Conservation (phyloP, 2,888 invertebrate species). For the Diabrotica balteata region DNA sequence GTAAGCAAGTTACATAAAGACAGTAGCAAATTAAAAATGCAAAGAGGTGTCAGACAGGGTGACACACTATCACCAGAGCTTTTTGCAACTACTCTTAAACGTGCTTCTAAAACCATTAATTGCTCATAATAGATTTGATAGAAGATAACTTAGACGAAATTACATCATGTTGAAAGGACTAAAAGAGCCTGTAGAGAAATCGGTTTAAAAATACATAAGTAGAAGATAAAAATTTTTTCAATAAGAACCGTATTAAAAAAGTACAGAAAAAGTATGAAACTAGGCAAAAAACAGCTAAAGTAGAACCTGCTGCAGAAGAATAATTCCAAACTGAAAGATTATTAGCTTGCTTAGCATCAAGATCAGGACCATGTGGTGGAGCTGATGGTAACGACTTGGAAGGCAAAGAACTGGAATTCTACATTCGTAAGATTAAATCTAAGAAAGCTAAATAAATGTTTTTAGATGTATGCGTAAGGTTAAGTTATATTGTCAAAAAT, state of each 20-base stretch:
- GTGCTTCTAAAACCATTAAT: no score
- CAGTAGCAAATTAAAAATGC: no score
- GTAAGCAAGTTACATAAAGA: no score
- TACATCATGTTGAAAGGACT: no score
- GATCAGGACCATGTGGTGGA: conserved; percentile 98
- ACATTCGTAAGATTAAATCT: conserved; percentile 95
- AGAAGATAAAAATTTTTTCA: conserved; percentile 92
- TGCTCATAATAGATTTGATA: no score
- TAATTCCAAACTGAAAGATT: conserved; percentile 97
- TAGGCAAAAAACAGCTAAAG: conserved; percentile 91
- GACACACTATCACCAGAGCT: no score
- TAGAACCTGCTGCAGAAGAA: conserved; percentile 92
- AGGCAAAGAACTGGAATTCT: conserved; percentile 99
- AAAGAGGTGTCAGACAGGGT: no score
- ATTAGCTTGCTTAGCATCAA: conserved; percentile 95
- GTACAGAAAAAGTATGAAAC: conserved; percentile 90
- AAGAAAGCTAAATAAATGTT: conserved; percentile 89
- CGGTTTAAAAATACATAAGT: conserved; percentile 54
- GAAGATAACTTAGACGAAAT: no score
- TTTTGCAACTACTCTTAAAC: no score
- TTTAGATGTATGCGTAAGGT: neutral
- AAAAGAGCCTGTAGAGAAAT: no score
- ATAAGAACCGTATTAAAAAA: conserved; percentile 94
- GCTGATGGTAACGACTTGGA: conserved; percentile 98
- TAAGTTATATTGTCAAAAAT: no score